A percentile compares a stretch with the other conserved stretches of the same genome.
Conservation (phyloP, 2,113 vertebrate species). For the Cyphomyrus plagiostoma region DNA sequence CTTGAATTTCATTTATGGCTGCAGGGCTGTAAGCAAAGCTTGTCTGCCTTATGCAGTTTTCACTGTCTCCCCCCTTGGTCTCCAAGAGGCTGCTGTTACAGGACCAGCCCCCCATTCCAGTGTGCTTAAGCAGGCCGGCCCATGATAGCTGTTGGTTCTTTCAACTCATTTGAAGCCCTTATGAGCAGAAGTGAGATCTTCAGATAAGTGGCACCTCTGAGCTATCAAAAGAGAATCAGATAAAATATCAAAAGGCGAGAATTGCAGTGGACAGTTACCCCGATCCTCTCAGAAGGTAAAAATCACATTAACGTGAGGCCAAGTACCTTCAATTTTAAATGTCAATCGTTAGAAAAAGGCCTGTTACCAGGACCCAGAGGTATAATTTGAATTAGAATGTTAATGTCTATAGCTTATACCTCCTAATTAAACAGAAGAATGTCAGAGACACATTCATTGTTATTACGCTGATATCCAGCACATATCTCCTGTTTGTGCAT, state of each 20-base stretch:
- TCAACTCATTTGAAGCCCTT: background rate
- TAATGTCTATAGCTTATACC: background rate
- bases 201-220: background rate
- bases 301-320: background rate
- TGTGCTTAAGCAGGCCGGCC: background rate
- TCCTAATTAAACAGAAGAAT: background rate
- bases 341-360: background rate
- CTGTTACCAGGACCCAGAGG: background rate
- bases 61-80: background rate
- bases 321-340: conserved; percentile 7
- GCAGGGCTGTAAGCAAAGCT: background rate
- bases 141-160: background rate
- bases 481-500: background rate
- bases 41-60: background rate
- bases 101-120: background rate
- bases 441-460: background rate
- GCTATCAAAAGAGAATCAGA: background rate
- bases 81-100: background rate
- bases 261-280: background rate
- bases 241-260: background rate
- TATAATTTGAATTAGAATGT: background rate
- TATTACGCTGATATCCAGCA: background rate
- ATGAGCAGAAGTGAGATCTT: background rate
- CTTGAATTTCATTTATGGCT: background rate
- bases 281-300: background rate